Conservation (phyloP, 2,888 invertebrate species). For the Caprella mutica region DNA sequence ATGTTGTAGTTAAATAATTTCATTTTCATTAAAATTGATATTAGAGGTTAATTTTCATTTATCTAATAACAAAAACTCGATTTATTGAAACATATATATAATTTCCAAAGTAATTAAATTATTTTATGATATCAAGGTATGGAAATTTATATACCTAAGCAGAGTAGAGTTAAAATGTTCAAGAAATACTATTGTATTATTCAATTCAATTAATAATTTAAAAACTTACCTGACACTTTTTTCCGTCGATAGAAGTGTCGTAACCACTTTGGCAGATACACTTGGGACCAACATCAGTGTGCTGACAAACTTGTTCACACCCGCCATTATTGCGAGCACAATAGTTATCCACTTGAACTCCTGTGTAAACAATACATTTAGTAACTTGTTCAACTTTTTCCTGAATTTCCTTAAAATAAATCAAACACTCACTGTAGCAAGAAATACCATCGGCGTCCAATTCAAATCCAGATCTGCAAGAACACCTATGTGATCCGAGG, state of each 20-base stretch:
- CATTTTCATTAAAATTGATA: too few species aligned
- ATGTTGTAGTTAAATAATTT: too few species aligned
- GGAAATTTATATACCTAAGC: too few species aligned
- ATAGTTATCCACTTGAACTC: constrained; percentile 11
- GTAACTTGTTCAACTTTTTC: too few species aligned
- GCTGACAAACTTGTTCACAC: constrained; percentile 21
- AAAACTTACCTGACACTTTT: constrained; percentile 14
- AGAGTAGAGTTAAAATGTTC: background rate
- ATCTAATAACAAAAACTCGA: too few species aligned
- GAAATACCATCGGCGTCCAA: constrained; percentile 19
- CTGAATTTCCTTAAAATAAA: background rate
- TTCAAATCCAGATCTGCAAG: constrained; percentile 16
- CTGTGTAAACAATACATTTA: background rate
- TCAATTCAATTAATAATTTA: background rate
- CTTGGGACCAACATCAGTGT: constrained; percentile 13
- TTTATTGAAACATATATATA: too few species aligned
- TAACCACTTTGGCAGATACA: constrained; percentile 22
- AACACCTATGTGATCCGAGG: constrained; percentile 20
- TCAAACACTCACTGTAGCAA: constrained; percentile 19
- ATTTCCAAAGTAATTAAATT: too few species aligned
- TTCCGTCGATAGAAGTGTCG: constrained; percentile 11
- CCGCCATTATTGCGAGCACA: constrained; percentile 25
- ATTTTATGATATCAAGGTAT: too few species aligned
- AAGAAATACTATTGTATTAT: too few species aligned
- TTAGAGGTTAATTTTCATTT: too few species aligned